Evolutionary conservation across 2,113 vertebrate genomes (phyloP), one percentile per base, ranked within the genome.

Genomic region (Pseudorhombus dupliciocellatus): DNA sequence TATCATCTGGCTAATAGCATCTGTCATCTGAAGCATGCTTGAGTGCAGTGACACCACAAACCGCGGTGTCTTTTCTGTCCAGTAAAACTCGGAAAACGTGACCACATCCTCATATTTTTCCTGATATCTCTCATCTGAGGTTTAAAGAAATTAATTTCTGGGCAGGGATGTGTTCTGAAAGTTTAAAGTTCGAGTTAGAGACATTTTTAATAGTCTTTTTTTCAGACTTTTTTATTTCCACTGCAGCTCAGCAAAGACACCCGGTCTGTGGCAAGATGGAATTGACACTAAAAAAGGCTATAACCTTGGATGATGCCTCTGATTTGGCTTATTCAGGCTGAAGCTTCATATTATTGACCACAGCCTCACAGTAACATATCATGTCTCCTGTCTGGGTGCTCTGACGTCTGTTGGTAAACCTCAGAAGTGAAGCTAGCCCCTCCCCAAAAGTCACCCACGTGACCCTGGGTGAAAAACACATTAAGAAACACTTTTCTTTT

Each of bases 71-170:
- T 82, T 40, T 57, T 59, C 25, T 4, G 24, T 22, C 7, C 15
- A 48, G 56, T 50, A 52, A 73, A 66, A 64, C 50, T 73, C 62
- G 18, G 31, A 52, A 46, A 71, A 3, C 62, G 28, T 48, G 60
- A 73, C 81, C 84, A 71, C 79, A 85, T 80, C 72, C 83, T 65
- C 31, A 21, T 9, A 20, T 60, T 63, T 71, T 31, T 70, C 30
- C 64, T 52, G 9, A 21, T 75, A 61, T 42, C 65, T 46, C 52
- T 59, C 24, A n/a, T 71, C 72, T 71, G 68, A 77, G 66, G 73
- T 72, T 72, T 30, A 37, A 14, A 42, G 30, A 54, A 25, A 40
- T 14, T 66, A 51, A 61, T 7, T 11, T 59, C 22, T 28, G 22
- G 24, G 22, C 5, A 48, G 31, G 59, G 24, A 46, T 25, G 16